phyloP scores from a whole-genome alignment of 2,113 vertebrate genomes.

The Mus spicilegus region DNA sequence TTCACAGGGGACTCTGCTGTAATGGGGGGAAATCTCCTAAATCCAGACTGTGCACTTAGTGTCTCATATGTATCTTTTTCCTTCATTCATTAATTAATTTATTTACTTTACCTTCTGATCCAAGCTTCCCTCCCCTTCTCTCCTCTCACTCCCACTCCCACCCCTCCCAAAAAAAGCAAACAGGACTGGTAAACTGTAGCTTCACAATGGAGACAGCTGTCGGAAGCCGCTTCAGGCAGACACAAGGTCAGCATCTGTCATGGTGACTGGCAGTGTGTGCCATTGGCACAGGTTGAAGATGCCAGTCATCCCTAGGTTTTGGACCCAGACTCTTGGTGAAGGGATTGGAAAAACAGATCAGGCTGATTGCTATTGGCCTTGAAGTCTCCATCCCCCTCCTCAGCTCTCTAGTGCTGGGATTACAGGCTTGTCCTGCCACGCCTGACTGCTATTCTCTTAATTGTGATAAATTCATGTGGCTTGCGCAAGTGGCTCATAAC shows the following conservation, averaged over 20 bases:
- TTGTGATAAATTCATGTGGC: background rate
- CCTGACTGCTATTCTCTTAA: background rate
- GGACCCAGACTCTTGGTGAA: background rate
- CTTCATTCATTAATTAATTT: too few relatives aligned
- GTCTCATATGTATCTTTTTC: background rate
- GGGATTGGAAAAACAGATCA: background rate
- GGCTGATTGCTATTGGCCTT: background rate
- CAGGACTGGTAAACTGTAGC: rapidly evolving
- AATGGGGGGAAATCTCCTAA: background rate
- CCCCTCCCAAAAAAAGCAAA: too few relatives aligned
- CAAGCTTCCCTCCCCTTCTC: too few relatives aligned
- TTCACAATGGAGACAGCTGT: background rate
- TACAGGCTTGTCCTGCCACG: background rate
- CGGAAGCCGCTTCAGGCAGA: rapidly evolving
- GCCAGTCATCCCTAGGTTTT: background rate
- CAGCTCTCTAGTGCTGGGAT: background rate
- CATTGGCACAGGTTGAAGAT: rapidly evolving
- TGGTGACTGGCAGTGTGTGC: rapidly evolving
- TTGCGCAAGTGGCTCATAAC: background rate
- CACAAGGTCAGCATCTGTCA: background rate
- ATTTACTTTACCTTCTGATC: too few relatives aligned
- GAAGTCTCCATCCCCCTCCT: background rate
- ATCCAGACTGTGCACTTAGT: background rate
- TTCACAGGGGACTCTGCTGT: background rate
- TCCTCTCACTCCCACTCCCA: too few relatives aligned